Evolutionary conservation across 2,888 invertebrate genomes (phyloP), one percentile per base, ranked within the genome.

Genomic region (Omphaloscelis lunosa): DNA sequence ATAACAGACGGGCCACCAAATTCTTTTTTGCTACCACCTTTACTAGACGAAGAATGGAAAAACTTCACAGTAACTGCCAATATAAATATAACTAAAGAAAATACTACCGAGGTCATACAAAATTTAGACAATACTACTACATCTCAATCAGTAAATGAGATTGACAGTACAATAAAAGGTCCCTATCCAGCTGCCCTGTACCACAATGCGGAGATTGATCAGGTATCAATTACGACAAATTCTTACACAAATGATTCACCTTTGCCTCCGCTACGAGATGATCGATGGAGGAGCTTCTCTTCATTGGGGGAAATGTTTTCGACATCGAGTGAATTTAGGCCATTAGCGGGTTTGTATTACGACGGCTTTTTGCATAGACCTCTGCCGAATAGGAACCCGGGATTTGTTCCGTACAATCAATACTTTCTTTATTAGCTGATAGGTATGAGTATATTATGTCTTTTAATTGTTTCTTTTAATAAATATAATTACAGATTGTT

Each of bases 281-380:
- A 95, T 91, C 91, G 93, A 93, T 96, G 95, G 95, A 89, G 87
- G 77, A 90, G 89, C 83, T 93, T 94, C 89, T 89, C 91, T 86
- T 89, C 91, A 86, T 85, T 87, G 77, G 89, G 86, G 82, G 87
- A 91, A 86, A 89, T 87, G 79, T 71, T 84, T 86, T 81, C 86
- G 72, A 88, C 86, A 72, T 84, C 91, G 56, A 90, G 86, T 87
- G 93, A 93, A 85, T 96, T 96, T 84, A 94, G 89, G 88, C 96
- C 96, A 82, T 91, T 96, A 68, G 94, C 96, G 41, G 96, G 96
- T 66, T 93, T 96, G 82, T 96, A 96, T 91, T 96, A 96, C 85
- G 96, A 96, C 85, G 95, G 96, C 74, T 96, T 92, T 92, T 91
- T 96, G 72, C 94, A 95, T 87, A 94, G 89, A 83, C 92, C 94